These are phyloP conservation scores for Cercopithecus mona DNA, from an alignment of 2,113 vertebrate species.

Conservation along the genomic window DNA sequence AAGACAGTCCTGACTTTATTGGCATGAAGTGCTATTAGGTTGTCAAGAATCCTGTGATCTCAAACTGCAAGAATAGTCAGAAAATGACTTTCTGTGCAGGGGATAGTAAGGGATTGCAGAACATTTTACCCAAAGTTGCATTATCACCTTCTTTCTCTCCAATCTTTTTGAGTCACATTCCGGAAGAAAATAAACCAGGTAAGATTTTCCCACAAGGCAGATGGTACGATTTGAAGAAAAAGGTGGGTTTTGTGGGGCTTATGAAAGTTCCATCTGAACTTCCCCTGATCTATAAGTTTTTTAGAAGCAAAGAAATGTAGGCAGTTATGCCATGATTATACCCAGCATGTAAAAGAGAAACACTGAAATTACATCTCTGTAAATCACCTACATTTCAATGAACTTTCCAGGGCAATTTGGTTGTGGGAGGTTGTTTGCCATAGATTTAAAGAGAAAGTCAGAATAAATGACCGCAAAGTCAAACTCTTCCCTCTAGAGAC, in stretches of 20 bases:
- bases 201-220: neutral
- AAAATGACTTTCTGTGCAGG: slow-evolving; percentile 13
- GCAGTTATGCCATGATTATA: neutral
- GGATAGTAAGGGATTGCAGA: neutral
- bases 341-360: neutral
- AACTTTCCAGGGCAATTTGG: neutral
- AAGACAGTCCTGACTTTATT: slow-evolving; percentile 27
- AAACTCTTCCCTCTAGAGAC: neutral
- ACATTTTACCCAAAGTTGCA: neutral
- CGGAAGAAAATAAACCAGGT: neutral
- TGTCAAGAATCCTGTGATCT: slow-evolving; percentile 48
- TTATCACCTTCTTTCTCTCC: neutral
- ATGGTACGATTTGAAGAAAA: neutral
- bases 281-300: neutral
- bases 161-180: neutral
- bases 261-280: neutral
- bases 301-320: neutral
- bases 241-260: neutral
- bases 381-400: slow-evolving; percentile 35
- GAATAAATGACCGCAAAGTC: neutral
- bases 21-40: slow-evolving; percentile 25
- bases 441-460: neutral
- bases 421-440: neutral
- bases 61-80: slow-evolving; percentile 32
- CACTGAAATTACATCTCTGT: neutral